Conservation (phyloP, 2,113 vertebrate genomes). For the Diadophis punctatus region DNA sequence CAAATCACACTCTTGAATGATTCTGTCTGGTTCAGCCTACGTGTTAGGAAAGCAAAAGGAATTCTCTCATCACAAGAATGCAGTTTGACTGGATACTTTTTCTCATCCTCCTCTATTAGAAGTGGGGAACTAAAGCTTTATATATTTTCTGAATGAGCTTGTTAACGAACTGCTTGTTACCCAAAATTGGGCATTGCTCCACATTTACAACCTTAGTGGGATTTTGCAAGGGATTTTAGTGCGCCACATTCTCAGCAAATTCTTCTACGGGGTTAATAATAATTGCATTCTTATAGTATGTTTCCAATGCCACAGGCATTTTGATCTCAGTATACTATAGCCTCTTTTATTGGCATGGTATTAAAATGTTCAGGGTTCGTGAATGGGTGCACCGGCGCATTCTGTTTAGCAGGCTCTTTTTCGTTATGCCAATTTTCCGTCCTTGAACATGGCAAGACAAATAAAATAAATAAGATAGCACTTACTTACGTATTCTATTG, state of each 20-base stretch:
- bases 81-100: neutral
- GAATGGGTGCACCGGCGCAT: neutral
- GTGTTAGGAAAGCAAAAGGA: neutral
- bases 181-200: neutral
- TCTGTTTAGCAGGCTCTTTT: neutral
- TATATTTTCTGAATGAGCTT: neutral
- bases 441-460: neutral
- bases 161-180: neutral
- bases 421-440: neutral
- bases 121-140: accelerated
- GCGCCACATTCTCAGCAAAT: neutral
- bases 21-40: neutral
- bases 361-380: neutral
- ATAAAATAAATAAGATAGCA: neutral
- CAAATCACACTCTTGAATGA: neutral
- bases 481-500: neutral
- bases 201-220: neutral
- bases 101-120: neutral
- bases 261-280: neutral
- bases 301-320: neutral
- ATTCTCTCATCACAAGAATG: neutral
- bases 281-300: neutral
- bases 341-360: neutral
- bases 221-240: neutral
- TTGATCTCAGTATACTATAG: neutral